A percentile compares a stretch with the other conserved stretches of the same genome.
These are phyloP conservation scores for Perca schrenkii DNA, from an alignment of 2,113 vertebrate species.

Conservation along the genomic window DNA sequence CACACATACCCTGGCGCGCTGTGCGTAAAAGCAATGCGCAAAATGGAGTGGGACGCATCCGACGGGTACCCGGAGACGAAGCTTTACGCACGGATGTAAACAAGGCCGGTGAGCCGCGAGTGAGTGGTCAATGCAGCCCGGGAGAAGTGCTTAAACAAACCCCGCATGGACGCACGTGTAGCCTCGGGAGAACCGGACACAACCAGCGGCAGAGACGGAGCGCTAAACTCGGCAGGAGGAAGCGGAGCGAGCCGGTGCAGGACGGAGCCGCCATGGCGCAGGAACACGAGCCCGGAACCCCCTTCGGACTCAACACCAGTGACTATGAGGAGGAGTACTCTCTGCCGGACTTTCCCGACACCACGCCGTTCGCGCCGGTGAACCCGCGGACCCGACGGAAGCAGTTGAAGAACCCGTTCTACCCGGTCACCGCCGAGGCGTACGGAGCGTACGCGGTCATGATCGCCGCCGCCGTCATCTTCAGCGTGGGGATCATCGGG, in stretches of 20 bases:
- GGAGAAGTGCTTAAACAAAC: neutral
- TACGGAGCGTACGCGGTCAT: slow-evolving; percentile 91
- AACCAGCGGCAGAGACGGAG: slow-evolving; percentile 1
- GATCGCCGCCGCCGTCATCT: slow-evolving; percentile 89
- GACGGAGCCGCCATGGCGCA: slow-evolving; percentile 81
- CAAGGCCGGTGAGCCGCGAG: neutral
- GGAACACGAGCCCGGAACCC: slow-evolving; percentile 76
- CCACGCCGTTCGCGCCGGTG: slow-evolving; percentile 71
- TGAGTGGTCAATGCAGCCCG: neutral
- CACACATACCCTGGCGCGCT: neutral
- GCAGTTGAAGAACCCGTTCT: slow-evolving; percentile 92
- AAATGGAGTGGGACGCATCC: neutral
- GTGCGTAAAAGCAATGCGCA: slow-evolving; percentile 48
- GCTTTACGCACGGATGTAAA: slow-evolving; percentile 30
- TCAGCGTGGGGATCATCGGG: slow-evolving; percentile 92
- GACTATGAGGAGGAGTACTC: slow-evolving; percentile 67
- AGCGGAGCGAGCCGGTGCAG: slow-evolving; percentile 18
- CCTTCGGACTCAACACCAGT: slow-evolving; percentile 53
- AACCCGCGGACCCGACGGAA: slow-evolving; percentile 69
- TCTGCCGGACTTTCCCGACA: slow-evolving; percentile 56
- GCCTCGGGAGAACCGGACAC: slow-evolving; percentile 34
- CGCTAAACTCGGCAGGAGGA: slow-evolving; percentile 2
- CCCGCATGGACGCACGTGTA: neutral
- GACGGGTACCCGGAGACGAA: neutral
- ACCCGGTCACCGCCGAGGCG: slow-evolving; percentile 89